Evolutionary conservation across 2,888 invertebrate species (phyloP), one percentile per base, ranked within the genome.

Genomic region (Eilema caniola): DNA sequence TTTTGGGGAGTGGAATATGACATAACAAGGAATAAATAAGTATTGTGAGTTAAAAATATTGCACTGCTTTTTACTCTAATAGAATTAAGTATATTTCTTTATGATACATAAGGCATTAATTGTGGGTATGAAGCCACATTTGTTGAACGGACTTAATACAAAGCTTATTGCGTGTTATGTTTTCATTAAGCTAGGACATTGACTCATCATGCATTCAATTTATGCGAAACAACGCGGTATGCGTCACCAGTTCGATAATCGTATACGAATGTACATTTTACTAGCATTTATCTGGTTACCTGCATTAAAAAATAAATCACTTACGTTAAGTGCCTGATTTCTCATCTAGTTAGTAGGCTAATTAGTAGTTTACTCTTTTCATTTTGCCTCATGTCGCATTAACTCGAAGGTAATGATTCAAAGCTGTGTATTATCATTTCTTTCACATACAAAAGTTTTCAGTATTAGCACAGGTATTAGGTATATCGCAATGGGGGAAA

Each of bases 21-120:
- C 62, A 73, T 73, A 68, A 74, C 59, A 66, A 7, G 28, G 63
- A 71, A 66, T 68, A 78, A 76, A 66, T 76, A 78, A 76, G 63
- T 76, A 62, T 70, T 73, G 3, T 59, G 25, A 25, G 14, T 59
- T 0, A 59, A 59, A 25, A 16, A 24, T 7, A 16, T 7, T 25
- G 16, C 5, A 16, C 16, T 59, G 7, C 4, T 16, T 23, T 14
- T 25, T 5, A 25, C 16, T 59, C 8, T 59, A 14, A 28, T 14
- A 59, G 2, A 14, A 59, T 4, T n/a, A 53, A 20, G 47, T 20
- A n/a, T 47, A 47, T 47, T 47, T 20, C n/a, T 53, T n/a, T n/a
- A 10, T 53, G 16, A 53, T n/a, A 53, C n/a, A 0, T 10, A 53
- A 53, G 20, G 4, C 53, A n/a, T 53, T 8, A 53, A 3, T n/a